Evolutionary conservation across 2,113 vertebrate species (phyloP), one percentile per base, ranked within the genome.

Genomic region (Macrotus californicus): DNA sequence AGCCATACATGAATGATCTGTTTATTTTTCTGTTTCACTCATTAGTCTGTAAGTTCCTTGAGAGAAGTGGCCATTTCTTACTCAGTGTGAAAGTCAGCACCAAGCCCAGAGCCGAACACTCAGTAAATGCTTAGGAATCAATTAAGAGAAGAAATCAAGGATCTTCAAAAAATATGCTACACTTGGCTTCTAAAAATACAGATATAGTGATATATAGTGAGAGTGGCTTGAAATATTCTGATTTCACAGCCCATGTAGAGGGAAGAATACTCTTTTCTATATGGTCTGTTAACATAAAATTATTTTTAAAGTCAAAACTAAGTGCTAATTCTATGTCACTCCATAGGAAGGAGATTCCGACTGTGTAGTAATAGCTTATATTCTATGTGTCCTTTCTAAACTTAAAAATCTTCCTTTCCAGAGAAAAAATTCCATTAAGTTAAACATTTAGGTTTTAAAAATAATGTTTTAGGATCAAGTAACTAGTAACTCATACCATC

Each of bases 361-460:
- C 85, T 73, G 43, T 87, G 84, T 89, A 66, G 50, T 75, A 89
- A 96, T 69, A 93, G 73, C 61, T 67, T 19, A 16, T 84, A 80
- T 79, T 94, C 61, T 86, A 11, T 36, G 26, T 54, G 26, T 89
- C 36, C 43, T 95, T 88, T 41, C 46, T 89, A 95, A 94, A 90
- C 43, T 70, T 94, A 56, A 94, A 96, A 90, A 48, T 75, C 43
- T 90, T 89, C 7, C 46, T 92, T 56, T 69, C 73, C 1, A 56
- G 90, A 87, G 73, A 66, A 22, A 43, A 41, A 48, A 61, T 75
- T 89, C 89, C 94, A 95, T 91, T 88, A 96, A 93, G 87, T 92
- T 95, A 96, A 96, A 76, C 92, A 88, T 83, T 96, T 87, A 94
- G 24, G 72, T 94, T 96, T 93, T 83, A 54, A 96, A 97, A 93